A percentile compares a stretch with the other conserved stretches of the same genome.
Conservation (phyloP, 2,888 invertebrate genomes). For the Diplazon laetatorius region DNA sequence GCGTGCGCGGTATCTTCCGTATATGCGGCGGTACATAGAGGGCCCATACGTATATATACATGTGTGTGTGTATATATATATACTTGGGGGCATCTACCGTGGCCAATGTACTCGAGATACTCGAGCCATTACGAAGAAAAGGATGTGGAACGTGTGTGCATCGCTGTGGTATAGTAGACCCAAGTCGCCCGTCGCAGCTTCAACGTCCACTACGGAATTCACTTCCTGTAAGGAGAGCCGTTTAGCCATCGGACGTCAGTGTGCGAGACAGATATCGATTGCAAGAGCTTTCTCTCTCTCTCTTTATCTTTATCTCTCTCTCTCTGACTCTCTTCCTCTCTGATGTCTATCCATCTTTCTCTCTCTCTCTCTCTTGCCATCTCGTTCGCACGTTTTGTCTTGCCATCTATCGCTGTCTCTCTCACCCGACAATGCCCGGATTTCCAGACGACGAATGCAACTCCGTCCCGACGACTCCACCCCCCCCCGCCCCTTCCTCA, state of each 20-base stretch:
- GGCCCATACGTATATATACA: too few species aligned
- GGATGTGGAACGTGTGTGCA: conserved; percentile 40
- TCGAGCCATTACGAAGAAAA: conserved; percentile 31
- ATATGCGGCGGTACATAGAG: conserved; percentile 7
- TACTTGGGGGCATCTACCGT: conserved; percentile 1
- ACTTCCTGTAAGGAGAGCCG: conserved; percentile 59
- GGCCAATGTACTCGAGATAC: conserved; percentile 31
- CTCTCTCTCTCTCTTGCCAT: conserved; percentile 47
- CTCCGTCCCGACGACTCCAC: conserved; percentile 17
- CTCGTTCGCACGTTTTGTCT: conserved; percentile 48
- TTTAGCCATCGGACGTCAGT: conserved; percentile 48
- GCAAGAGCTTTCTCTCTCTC: conserved; percentile 64
- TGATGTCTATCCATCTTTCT: conserved; percentile 56
- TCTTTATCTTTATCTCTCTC: conserved; percentile 51
- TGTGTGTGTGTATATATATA: too few species aligned
- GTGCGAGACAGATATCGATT: conserved; percentile 63
- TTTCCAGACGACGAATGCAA: conserved; percentile 61
- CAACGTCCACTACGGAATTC: conserved; percentile 54
- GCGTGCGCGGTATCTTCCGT: conserved; percentile 1
- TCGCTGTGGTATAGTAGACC: background rate
- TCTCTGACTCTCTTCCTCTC: too few species aligned
- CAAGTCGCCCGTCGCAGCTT: background rate
- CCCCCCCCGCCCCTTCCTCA: conserved; percentile 13
- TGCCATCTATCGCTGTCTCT: conserved; percentile 57
- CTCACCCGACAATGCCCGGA: conserved; percentile 59